Percentiles rank a stretch among this genome's conserved stretches.
These are phyloP conservation scores for Botrylloides violaceus DNA, from an alignment of 23 tunicate genomes.

Conservation along the genomic window DNA sequence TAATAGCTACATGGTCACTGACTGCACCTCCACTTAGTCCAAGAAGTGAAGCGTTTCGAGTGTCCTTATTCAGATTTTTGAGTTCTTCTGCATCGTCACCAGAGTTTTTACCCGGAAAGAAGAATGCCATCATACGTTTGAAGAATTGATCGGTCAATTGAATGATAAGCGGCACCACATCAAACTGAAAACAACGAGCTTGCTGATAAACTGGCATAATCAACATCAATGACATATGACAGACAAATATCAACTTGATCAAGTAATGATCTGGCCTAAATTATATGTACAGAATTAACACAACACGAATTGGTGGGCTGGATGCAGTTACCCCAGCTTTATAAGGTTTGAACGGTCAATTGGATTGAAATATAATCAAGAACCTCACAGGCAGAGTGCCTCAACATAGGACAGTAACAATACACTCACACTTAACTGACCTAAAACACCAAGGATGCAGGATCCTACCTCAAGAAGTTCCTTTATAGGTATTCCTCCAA, in stretches of 20 bases:
- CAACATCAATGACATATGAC: too few species aligned
- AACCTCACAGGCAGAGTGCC: too few species aligned
- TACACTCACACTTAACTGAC: too few species aligned
- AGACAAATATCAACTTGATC: too few species aligned
- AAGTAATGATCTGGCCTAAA: too few species aligned
- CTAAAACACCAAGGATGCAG: background rate
- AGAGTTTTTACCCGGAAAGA: conserved; percentile 62
- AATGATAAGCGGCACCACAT: conserved; percentile 77
- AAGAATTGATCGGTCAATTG: conserved; percentile 82
- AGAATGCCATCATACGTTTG: conserved; percentile 72
- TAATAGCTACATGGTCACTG: background rate
- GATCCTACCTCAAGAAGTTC: conserved; percentile 90
- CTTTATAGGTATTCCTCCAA: conserved; percentile 95
- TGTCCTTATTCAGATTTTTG: conserved; percentile 8
- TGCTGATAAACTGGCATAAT: too few species aligned
- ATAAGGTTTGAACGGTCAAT: too few species aligned
- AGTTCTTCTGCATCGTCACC: conserved; percentile 30
- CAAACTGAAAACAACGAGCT: conserved; percentile 58
- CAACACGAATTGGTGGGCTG: too few species aligned
- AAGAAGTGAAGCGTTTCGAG: conserved; percentile 11
- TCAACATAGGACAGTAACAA: too few species aligned
- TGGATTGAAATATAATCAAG: too few species aligned
- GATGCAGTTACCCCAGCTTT: too few species aligned
- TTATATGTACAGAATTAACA: too few species aligned
- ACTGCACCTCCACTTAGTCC: conserved; percentile 21